Conservation (phyloP, 2,888 invertebrate genomes). For the Nemotelus pantherinus region DNA sequence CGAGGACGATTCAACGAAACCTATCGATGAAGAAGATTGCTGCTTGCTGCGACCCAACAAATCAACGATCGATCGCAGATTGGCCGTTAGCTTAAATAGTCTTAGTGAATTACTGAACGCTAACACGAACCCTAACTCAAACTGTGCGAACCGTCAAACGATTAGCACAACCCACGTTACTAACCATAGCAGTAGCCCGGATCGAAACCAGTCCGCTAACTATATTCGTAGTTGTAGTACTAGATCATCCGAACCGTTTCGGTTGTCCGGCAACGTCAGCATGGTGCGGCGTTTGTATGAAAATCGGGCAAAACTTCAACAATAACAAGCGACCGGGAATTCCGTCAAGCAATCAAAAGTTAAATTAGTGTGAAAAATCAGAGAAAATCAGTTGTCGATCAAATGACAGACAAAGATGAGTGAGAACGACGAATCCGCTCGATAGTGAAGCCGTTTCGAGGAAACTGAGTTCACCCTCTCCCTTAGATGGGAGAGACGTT, state of each 20-base stretch:
- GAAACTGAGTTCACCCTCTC: constrained; percentile 64
- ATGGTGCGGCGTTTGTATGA: constrained; percentile 22
- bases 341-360: constrained; percentile 47
- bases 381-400: constrained; percentile 40
- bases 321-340: neutral
- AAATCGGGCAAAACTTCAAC: constrained; percentile 7
- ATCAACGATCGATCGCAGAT: constrained; percentile 46
- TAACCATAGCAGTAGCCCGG: constrained; percentile 55
- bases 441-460: constrained; percentile 41
- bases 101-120: constrained; percentile 49
- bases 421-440: constrained; percentile 31
- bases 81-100: constrained; percentile 50
- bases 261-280: constrained; percentile 50
- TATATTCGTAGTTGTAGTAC: neutral
- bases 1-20: neutral
- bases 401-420: constrained; percentile 6
- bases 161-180: constrained; percentile 57
- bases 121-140: constrained; percentile 53
- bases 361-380: constrained; percentile 46
- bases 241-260: constrained; percentile 49
- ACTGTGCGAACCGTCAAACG: constrained; percentile 56
- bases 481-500: constrained; percentile 77
- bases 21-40: neutral
- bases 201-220: constrained; percentile 16
- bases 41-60: neutral